These are phyloP conservation scores for Thumatha senex DNA, from an alignment of 2,888 invertebrate genomes.

Conservation along the genomic window DNA sequence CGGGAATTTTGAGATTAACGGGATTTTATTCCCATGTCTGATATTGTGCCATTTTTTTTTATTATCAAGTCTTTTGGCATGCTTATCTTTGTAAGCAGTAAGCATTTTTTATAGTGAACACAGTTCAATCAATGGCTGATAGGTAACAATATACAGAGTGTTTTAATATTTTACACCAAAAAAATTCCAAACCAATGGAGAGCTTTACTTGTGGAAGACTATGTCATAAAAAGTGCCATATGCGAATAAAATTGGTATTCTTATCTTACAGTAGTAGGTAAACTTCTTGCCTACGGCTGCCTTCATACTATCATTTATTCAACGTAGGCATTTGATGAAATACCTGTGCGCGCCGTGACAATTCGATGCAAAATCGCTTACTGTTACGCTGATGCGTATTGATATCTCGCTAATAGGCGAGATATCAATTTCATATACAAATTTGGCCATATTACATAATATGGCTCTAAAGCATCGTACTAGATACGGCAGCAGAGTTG, in stretches of 20 bases:
- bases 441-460: no score
- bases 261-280: neutral
- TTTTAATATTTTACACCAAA: neutral
- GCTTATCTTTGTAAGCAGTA: neutral
- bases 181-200: neutral
- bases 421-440: no score
- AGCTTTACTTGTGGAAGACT: neutral
- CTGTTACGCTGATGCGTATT: no score
- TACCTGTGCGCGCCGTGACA: no score
- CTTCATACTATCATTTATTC: neutral
- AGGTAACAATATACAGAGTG: neutral
- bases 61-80: neutral
- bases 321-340: neutral
- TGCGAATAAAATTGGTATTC: neutral
- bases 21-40: slow-evolving; percentile 41
- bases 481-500: no score
- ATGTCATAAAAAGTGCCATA: slow-evolving; percentile 3
- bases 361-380: no score
- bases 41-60: slow-evolving; percentile 45
- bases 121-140: slow-evolving; percentile 2
- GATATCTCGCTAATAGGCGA: no score
- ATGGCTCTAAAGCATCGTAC: no score
- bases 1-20: slow-evolving; percentile 40
- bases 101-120: neutral
- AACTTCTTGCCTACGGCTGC: neutral